phyloP scores from a whole-genome alignment of 2,113 vertebrate genomes.

The Cyprinodon tularosa region DNA sequence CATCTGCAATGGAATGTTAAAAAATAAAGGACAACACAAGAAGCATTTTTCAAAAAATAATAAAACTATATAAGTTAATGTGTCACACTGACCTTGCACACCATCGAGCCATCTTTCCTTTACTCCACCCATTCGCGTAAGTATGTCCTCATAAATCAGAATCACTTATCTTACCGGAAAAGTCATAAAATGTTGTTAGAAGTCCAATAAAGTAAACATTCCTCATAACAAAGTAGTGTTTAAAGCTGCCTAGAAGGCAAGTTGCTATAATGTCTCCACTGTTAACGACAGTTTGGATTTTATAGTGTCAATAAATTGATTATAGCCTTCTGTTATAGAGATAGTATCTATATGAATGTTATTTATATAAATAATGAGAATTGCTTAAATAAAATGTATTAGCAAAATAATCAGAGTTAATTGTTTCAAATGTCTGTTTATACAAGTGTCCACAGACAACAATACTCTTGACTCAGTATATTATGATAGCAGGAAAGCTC shows the following conservation, averaged over 20 bases:
- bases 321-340: not conserved
- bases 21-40: not conserved
- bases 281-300: conserved; percentile 2
- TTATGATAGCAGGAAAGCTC: conserved; percentile 56
- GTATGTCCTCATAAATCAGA: not conserved
- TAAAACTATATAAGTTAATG: conserved; percentile 7
- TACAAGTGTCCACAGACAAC: conserved; percentile 46
- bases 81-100: conserved; percentile 15
- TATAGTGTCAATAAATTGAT: not conserved
- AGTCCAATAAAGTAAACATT: not conserved
- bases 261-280: not conserved
- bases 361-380: conserved; percentile 28
- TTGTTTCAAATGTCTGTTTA: conserved; percentile 57
- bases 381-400: conserved; percentile 34
- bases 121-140: not conserved
- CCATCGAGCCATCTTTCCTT: conserved; percentile 11
- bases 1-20: not conserved
- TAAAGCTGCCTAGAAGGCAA: not conserved
- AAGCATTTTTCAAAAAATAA: not conserved
- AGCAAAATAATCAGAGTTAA: conserved; percentile 33
- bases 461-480: conserved; percentile 30
- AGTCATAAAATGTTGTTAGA: not conserved
- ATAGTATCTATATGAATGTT: not conserved
- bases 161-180: not conserved
- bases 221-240: not conserved